These are phyloP conservation scores for Dynastes maya DNA, from an alignment of 2,888 invertebrate genomes.

Conservation along the genomic window DNA sequence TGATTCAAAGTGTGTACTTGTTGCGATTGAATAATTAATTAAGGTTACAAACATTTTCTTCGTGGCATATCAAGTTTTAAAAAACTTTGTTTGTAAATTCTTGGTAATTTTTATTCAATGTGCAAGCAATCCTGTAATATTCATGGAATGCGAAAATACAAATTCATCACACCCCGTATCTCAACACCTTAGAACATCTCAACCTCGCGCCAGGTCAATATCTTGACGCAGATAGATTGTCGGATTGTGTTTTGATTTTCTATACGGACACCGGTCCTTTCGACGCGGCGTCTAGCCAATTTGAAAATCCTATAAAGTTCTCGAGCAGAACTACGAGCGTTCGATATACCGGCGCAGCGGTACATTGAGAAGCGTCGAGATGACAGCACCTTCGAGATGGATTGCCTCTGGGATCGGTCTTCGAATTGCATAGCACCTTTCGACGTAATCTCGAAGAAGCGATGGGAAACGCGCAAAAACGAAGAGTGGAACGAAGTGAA, in stretches of 20 bases:
- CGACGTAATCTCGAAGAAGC: constrained; percentile 6
- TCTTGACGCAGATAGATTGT: background rate
- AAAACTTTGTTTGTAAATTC: too few species aligned
- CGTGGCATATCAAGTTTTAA: too few species aligned
- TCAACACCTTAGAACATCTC: background rate
- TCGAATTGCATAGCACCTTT: constrained; percentile 35
- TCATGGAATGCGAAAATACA: too few species aligned
- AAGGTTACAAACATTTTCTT: too few species aligned
- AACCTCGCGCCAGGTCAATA: background rate
- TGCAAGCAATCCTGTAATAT: too few species aligned
- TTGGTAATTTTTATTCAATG: too few species aligned
- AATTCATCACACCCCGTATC: too few species aligned
- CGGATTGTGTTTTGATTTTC: constrained; percentile 31
- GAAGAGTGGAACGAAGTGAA: background rate
- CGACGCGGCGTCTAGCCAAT: constrained; percentile 38
- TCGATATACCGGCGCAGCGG: background rate
- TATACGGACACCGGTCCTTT: background rate
- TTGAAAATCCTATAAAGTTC: constrained; percentile 37
- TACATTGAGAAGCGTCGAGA: background rate
- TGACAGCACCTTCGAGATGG: constrained; percentile 23
- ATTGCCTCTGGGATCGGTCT: constrained; percentile 35
- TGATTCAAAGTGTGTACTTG: too few species aligned
- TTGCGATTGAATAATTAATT: too few species aligned
- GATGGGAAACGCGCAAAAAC: background rate
- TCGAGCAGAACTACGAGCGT: background rate